Conservation (phyloP, 2,113 vertebrate genomes). For the Urocitellus parryii region DNA sequence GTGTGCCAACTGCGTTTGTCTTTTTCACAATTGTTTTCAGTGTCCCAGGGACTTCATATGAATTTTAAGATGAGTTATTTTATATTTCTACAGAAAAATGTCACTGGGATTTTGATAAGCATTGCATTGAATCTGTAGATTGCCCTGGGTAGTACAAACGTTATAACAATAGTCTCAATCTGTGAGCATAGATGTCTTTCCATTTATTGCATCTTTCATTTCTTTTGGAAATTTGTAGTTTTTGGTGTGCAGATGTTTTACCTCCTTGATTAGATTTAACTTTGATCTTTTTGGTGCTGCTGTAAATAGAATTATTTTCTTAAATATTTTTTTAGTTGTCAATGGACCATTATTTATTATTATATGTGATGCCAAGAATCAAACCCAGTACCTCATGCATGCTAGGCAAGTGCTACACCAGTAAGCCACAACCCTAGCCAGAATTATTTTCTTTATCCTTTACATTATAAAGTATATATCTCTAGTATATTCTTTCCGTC, state of each 20-base stretch:
- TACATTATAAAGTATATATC: background rate
- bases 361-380: too few relatives aligned
- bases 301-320: background rate
- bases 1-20: too few relatives aligned
- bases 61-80: background rate
- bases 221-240: background rate
- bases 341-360: too few relatives aligned
- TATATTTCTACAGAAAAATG: background rate
- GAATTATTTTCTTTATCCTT: background rate
- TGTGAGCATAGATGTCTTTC: background rate
- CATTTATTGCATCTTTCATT: background rate
- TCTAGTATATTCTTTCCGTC: background rate
- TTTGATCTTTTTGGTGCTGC: background rate
- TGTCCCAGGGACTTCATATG: background rate
- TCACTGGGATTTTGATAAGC: background rate
- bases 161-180: background rate
- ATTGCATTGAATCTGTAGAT: background rate
- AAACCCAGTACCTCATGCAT: too few relatives aligned
- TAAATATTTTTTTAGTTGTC: too few relatives aligned
- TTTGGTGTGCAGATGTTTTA: background rate
- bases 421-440: too few relatives aligned
- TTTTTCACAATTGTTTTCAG: background rate
- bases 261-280: background rate
- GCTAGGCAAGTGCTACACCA: too few relatives aligned
- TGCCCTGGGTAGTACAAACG: background rate